Conservation (phyloP, 2,113 vertebrate species). For the Lamprotornis superbus region DNA sequence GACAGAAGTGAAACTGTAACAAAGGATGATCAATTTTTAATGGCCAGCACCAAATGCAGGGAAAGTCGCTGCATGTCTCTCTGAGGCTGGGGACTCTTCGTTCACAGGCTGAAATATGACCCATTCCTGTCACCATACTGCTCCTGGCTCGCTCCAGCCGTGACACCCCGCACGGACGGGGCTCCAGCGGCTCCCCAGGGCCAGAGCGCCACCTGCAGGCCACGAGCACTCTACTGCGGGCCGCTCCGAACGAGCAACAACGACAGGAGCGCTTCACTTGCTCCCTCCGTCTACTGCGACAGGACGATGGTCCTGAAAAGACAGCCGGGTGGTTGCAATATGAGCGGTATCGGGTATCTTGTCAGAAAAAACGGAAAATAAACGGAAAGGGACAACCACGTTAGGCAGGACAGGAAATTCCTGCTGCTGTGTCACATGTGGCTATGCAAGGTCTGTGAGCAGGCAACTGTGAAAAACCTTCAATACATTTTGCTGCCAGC, state of each 20-base stretch:
- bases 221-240: not conserved
- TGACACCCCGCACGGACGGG: not conserved
- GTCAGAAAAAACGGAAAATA: not conserved
- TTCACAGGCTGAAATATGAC: not conserved
- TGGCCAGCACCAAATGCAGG: slow-evolving; percentile 59
- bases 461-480: not conserved
- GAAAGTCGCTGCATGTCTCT: slow-evolving; percentile 21
- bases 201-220: not conserved
- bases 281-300: not conserved
- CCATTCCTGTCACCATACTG: not conserved
- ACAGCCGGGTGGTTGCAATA: accelerated
- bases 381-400: not conserved
- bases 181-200: not conserved
- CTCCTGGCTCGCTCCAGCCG: not conserved
- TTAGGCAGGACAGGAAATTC: not conserved
- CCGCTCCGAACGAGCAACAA: accelerated
- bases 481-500: not conserved
- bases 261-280: accelerated
- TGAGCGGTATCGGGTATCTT: accelerated
- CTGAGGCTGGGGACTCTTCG: not conserved
- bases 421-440: not conserved
- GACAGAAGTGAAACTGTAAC: slow-evolving; percentile 91
- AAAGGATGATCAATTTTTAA: slow-evolving; percentile 89
- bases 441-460: not conserved
- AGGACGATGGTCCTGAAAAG: not conserved